These are phyloP conservation scores for Gallirallus australis DNA, from an alignment of 2,797 vertebrate species.

Conservation along the genomic window DNA sequence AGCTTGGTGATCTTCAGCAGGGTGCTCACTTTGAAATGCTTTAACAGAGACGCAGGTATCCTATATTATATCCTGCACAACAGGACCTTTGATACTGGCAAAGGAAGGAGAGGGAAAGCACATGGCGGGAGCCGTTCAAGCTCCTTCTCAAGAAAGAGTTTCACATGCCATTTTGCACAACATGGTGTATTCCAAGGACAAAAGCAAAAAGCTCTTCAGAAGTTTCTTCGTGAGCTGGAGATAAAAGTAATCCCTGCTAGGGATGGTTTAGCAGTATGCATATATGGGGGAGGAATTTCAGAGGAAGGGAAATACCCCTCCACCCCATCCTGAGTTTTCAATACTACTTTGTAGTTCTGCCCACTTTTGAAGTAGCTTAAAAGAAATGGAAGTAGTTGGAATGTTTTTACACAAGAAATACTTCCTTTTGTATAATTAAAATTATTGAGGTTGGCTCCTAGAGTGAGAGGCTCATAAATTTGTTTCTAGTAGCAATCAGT, in stretches of 20 bases:
- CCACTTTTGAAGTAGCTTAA: constrained; percentile 73
- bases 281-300: constrained; percentile 69
- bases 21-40: background rate
- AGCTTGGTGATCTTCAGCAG: background rate
- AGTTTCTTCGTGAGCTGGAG: constrained; percentile 54
- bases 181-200: background rate
- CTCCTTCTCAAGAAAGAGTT: background rate
- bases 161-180: constrained; percentile 22
- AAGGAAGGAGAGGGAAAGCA: background rate
- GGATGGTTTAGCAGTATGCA: constrained; percentile 59
- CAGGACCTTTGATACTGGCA: background rate
- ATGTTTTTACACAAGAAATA: constrained; percentile 67
- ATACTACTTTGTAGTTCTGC: constrained; percentile 68
- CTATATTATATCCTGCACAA: background rate
- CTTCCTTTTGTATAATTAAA: constrained; percentile 74
- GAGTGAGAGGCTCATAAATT: constrained; percentile 43
- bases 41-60: background rate
- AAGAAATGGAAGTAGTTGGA: constrained; percentile 71
- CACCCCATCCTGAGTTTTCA: constrained; percentile 66
- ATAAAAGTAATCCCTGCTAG: constrained; percentile 70
- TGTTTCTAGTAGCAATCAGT: constrained; percentile 57
- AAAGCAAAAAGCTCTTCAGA: constrained; percentile 49
- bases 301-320: constrained; percentile 71
- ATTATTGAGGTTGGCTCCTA: constrained; percentile 67
- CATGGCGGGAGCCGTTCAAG: rapidly evolving